Conservation (phyloP, 2,797 vertebrate species). For the Acrocephalus scirpaceus region DNA sequence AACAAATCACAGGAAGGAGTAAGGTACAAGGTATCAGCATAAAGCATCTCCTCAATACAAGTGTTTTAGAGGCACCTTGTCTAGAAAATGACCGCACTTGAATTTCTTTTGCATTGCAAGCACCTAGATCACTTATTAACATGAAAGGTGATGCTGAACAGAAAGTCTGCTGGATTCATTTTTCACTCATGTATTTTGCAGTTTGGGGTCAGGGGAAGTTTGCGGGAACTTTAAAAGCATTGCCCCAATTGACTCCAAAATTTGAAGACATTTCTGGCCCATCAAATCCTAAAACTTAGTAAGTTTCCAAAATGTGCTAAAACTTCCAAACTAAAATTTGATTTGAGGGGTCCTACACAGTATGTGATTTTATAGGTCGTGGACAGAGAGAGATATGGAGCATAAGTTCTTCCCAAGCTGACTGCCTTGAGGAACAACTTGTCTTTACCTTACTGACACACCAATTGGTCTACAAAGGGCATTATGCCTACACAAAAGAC, state of each 20-base stretch:
- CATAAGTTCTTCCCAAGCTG: not conserved
- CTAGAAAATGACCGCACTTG: not conserved
- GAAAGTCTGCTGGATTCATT: not conserved
- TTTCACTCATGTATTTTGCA: not conserved
- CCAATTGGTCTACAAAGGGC: not conserved
- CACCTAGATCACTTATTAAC: not conserved
- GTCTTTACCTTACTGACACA: not conserved
- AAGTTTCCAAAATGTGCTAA: not conserved
- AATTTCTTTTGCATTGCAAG: not conserved
- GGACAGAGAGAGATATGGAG: not conserved
- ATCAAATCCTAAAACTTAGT: not conserved
- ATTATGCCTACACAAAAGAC: not conserved
- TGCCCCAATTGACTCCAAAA: not conserved
- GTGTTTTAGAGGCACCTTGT: not conserved
- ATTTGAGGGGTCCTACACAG: not conserved
- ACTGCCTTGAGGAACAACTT: not conserved
- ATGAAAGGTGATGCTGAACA: conserved; percentile 34
- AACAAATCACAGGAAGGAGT: not conserved
- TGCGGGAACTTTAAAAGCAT: not conserved
- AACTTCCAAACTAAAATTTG: not conserved
- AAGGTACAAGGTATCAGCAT: not conserved
- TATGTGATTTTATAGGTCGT: not conserved
- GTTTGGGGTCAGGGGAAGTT: not conserved
- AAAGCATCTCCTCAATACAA: not conserved
- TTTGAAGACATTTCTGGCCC: not conserved